phyloP scores from a whole-genome alignment of 2,888 invertebrate genomes.

The Pterostichus madidus region DNA sequence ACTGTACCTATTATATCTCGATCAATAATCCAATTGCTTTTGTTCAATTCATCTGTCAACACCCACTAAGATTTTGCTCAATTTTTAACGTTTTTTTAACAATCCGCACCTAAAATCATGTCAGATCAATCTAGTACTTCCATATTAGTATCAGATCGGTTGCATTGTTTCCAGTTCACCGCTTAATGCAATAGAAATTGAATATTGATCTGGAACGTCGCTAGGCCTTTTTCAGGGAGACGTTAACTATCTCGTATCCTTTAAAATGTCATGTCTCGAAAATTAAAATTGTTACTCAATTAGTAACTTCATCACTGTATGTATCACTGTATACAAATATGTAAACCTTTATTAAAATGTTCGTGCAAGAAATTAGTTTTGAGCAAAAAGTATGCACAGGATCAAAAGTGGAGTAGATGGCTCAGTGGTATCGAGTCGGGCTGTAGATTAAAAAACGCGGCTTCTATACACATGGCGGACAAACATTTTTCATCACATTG shows the following conservation, averaged over 20 bases:
- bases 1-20: constrained; percentile 49
- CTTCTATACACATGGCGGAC: no score
- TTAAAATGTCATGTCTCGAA: no score
- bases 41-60: constrained; percentile 65
- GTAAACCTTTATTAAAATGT: no score
- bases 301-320: no score
- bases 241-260: neutral
- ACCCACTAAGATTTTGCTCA: constrained; percentile 49
- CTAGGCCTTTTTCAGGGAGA: neutral
- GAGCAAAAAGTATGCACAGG: no score
- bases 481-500: no score
- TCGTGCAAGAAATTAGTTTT: no score
- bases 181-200: neutral
- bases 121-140: constrained; percentile 34
- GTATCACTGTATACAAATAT: no score
- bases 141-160: constrained; percentile 37
- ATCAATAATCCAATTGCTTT: constrained; percentile 57
- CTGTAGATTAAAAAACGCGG: no score
- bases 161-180: constrained; percentile 44
- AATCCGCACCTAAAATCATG: constrained; percentile 42
- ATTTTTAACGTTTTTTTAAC: constrained; percentile 36
- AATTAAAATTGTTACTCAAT: no score
- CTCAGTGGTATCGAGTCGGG: no score
- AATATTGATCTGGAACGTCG: neutral
- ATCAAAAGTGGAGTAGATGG: no score